phyloP scores from a whole-genome alignment of 2,888 invertebrate species.

The Merodon equestris region DNA sequence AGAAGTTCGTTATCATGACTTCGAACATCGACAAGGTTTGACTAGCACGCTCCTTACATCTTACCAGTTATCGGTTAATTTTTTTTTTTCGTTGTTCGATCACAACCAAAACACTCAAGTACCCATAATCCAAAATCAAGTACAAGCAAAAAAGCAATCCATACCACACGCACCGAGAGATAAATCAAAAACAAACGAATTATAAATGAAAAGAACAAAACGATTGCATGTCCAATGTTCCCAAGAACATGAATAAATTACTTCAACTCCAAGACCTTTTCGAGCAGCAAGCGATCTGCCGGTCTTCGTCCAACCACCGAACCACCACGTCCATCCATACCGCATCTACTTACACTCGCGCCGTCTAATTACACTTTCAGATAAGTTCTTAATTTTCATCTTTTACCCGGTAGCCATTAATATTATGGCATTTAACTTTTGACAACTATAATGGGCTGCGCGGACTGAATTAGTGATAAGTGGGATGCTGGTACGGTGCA shows the following conservation, averaged over 20 bases:
- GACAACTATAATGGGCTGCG: constrained; percentile 70
- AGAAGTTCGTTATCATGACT: too few species aligned
- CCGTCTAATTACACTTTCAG: constrained; percentile 61
- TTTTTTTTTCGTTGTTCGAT: too few species aligned
- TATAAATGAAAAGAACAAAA: background rate
- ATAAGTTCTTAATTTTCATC: constrained; percentile 62
- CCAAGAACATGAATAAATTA: constrained; percentile 39
- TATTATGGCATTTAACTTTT: constrained; percentile 71
- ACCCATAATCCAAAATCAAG: too few species aligned
- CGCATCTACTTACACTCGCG: constrained; percentile 23
- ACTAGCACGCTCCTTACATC: too few species aligned
- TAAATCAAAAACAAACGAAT: too few species aligned
- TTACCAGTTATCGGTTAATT: too few species aligned
- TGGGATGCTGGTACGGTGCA: constrained; percentile 34
- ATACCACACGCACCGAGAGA: too few species aligned
- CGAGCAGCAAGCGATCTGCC: constrained; percentile 27
- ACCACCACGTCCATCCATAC: constrained; percentile 23
- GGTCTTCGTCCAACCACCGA: constrained; percentile 26
- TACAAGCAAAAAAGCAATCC: too few species aligned
- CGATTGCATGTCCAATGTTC: constrained; percentile 3
- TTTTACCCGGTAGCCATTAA: constrained; percentile 69
- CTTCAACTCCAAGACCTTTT: constrained; percentile 37
- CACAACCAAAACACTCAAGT: too few species aligned
- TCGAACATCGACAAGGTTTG: too few species aligned
- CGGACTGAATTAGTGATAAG: constrained; percentile 63